Evolutionary conservation across 2,797 vertebrate species (phyloP).

Genomic region (Discoglossus pictus): DNA sequence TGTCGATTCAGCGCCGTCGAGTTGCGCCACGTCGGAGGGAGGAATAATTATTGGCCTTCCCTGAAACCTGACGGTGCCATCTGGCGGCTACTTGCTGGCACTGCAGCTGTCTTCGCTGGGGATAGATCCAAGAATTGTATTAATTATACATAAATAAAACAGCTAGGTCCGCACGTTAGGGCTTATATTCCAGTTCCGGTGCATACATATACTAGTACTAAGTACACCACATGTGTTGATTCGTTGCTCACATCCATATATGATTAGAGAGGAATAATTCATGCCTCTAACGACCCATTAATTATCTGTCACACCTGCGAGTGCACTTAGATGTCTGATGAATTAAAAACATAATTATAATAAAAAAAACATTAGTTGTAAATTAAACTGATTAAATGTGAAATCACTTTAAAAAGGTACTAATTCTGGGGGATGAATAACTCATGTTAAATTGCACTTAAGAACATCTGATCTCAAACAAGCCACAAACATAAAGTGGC

Average conservation of each 20-base stretch:
- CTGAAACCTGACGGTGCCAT: too few species aligned
- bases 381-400: slow-evolving; percentile 43
- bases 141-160: too few species aligned
- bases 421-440: slow-evolving; percentile 18
- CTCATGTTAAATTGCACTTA: background rate
- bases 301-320: slow-evolving; percentile 33
- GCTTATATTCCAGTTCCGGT: too few species aligned
- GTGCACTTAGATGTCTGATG: background rate
- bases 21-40: too few species aligned
- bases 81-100: too few species aligned
- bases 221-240: too few species aligned
- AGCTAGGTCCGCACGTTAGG: too few species aligned
- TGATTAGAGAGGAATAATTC: slow-evolving; percentile 40
- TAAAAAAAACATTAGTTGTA: slow-evolving; percentile 21
- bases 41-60: too few species aligned
- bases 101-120: too few species aligned
- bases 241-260: background rate
- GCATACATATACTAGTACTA: too few species aligned
- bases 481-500: background rate
- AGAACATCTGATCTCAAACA: background rate
- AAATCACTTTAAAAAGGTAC: slow-evolving; percentile 29
- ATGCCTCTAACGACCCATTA: slow-evolving; percentile 28
- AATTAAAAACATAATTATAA: slow-evolving; percentile 16
- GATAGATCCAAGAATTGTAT: too few species aligned
- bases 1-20: too few species aligned